These are phyloP conservation scores for Empis stercorea DNA, from an alignment of 2,888 invertebrate genomes.

Conservation along the genomic window DNA sequence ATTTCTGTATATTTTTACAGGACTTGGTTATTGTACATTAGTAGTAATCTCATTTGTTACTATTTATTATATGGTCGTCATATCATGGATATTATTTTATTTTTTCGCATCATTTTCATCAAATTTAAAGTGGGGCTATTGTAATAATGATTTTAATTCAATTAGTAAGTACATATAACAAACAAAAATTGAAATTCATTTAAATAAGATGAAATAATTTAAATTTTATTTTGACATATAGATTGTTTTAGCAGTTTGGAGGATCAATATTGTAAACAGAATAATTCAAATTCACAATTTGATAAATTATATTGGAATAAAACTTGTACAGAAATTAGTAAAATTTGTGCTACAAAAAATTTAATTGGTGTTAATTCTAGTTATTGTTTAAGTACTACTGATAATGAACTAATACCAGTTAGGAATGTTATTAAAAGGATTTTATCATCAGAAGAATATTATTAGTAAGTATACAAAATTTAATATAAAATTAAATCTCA, in stretches of 20 bases:
- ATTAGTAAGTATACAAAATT: conserved; percentile 35
- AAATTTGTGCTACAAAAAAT: conserved; percentile 39
- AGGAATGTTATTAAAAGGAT: conserved; percentile 41
- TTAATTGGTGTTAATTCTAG: conserved; percentile 36
- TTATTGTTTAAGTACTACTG: conserved; percentile 36
- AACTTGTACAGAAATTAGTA: conserved; percentile 38
- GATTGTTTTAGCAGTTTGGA: conserved; percentile 54
- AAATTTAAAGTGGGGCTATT: conserved; percentile 54
- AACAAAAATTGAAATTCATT: no score
- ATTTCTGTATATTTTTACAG: conserved; percentile 35
- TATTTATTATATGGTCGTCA: conserved; percentile 69
- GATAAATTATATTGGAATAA: conserved; percentile 43
- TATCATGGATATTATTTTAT: conserved; percentile 65
- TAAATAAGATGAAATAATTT: background rate
- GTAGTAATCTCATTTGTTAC: conserved; percentile 58
- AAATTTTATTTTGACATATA: conserved; percentile 21
- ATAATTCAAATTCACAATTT: conserved; percentile 27
- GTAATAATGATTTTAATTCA: conserved; percentile 48
- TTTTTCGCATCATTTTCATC: conserved; percentile 54
- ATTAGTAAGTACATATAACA: conserved; percentile 48
- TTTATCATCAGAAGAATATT: conserved; percentile 53
- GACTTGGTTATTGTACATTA: conserved; percentile 53
- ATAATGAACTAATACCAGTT: conserved; percentile 33
- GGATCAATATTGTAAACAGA: conserved; percentile 39
- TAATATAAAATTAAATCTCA: no score